phyloP scores from a whole-genome alignment of 2,797 vertebrate species.

The Simalia tracyae region DNA sequence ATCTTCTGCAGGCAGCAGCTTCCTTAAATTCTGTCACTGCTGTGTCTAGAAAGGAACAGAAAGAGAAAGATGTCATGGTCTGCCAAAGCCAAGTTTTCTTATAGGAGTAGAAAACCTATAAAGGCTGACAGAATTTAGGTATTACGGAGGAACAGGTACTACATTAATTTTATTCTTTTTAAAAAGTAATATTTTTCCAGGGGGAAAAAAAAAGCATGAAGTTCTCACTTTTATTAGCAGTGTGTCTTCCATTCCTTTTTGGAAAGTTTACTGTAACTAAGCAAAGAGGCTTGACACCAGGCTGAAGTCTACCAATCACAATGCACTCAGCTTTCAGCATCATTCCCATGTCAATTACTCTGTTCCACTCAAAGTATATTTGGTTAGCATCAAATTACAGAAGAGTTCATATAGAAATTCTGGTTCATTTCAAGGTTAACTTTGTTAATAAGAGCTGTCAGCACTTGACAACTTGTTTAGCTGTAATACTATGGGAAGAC shows the following conservation, averaged over 20 bases:
- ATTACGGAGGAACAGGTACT: not conserved
- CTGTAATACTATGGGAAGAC: conserved; percentile 32
- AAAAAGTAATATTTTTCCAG: not conserved
- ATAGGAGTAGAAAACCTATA: not conserved
- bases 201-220: fast-evolving
- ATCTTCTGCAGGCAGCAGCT: not conserved
- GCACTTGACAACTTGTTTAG: conserved; percentile 47
- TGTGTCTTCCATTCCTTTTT: not conserved
- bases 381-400: conserved; percentile 45
- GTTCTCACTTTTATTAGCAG: not conserved
- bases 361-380: conserved; percentile 26
- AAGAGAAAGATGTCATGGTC: not conserved
- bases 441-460: conserved; percentile 48
- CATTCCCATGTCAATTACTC: conserved; percentile 21
- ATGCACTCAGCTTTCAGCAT: conserved; percentile 33
- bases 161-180: not conserved
- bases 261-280: conserved; percentile 11
- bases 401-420: conserved; percentile 12
- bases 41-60: not conserved
- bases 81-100: not conserved
- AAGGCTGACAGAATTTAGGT: not conserved
- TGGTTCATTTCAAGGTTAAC: conserved; percentile 53
- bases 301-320: conserved; percentile 8
- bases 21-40: not conserved
- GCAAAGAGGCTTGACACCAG: conserved; percentile 32